These are phyloP conservation scores for Heliconius nattereri DNA, from an alignment of 1,140 invertebrate genomes.

Conservation along the genomic window DNA sequence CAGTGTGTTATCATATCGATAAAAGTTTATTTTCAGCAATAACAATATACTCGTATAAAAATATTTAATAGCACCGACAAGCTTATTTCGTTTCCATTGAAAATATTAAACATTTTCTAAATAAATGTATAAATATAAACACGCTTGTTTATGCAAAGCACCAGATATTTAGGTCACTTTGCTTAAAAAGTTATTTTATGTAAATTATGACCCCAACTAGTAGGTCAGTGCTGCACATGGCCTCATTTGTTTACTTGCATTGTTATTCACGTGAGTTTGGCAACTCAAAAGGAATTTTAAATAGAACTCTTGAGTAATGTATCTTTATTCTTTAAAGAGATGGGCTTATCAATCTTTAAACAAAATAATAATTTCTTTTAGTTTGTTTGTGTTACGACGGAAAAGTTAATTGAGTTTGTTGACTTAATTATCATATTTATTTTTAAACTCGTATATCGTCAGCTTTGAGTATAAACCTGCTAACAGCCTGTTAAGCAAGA, in stretches of 20 bases:
- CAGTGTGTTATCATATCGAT: background rate
- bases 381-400: too few species aligned
- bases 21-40: too few species aligned
- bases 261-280: background rate
- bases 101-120: background rate
- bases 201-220: background rate
- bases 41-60: too few species aligned
- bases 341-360: background rate
- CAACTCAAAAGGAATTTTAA: background rate
- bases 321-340: background rate
- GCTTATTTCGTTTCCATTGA: background rate
- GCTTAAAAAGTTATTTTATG: conserved; percentile 9
- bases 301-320: background rate
- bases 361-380: background rate
- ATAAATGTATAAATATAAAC: background rate
- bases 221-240: conserved; percentile 8
- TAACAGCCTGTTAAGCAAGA: too few species aligned
- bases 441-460: too few species aligned
- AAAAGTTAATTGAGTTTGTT: too few species aligned
- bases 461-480: too few species aligned
- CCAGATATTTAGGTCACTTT: background rate
- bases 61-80: background rate
- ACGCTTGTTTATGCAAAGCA: background rate
- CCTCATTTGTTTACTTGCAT: conserved; percentile 3
- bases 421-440: too few species aligned